Base-by-base conservation (phyloP, 2,113 vertebrate species). In the Aplodontia rufa region DNA sequence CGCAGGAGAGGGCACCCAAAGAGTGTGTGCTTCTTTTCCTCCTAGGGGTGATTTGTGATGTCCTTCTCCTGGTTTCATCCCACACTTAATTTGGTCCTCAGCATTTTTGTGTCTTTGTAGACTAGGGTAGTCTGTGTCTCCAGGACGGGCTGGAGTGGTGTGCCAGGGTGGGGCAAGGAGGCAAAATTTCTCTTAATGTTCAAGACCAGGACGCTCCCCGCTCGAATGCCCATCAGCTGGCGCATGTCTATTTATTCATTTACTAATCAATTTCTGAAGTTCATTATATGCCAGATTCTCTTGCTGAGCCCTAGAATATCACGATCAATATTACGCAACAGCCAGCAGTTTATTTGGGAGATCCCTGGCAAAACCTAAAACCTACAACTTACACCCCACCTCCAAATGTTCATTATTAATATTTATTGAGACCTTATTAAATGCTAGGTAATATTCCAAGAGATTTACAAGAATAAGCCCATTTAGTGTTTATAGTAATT, bases 1-100 rank as follows among this genome's bases (percentile, higher is more conserved):
- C 91, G 84, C 90, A 2, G 1, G 55, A 32, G 64, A 71, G 72
- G 40, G 42, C 14, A 19, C 32, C 1, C 30, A 76, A 55, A 0
- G 16, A 74, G 55, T 10, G 0, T 13, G 10, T n/a, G 62, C 24
- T 90, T 69, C 91, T 82, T 94, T 90, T 64, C 37, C 84, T 90
- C 51, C 51, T 3, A 35, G 22, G 40, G 76, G 20, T 92, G 89
- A 75, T 92, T 71, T 93, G 92, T 94, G 82, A 88, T 89, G 76
- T 78, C 60, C 78, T 75, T 62, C 28, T 55, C 26, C 60, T 85
- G 83, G 55, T 66, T 78, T 69, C 64, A 49, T 32, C 17, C 30
- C 6, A 53, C n/a, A 53, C 37, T 79, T 82, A 71, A 60, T 71
- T 78, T 32, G 79, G 35, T 53, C 62, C 32, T 62, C 74, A 42